Evolutionary conservation across 1,140 invertebrate species (phyloP).

Genomic region (Bilobella aurantiaca): DNA sequence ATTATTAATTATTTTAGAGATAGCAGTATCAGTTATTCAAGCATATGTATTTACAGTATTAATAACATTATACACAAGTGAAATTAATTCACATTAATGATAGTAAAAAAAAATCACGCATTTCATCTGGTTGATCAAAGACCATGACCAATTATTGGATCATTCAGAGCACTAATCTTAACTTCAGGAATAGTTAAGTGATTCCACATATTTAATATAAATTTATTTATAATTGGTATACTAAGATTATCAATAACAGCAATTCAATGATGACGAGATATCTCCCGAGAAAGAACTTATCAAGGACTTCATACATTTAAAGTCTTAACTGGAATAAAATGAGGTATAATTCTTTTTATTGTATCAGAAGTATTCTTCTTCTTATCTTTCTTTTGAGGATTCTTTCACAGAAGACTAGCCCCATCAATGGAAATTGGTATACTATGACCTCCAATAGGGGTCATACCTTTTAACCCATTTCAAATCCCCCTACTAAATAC

Average conservation of each 20-base stretch:
- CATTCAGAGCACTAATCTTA: conserved; percentile 41
- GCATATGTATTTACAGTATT: conserved; percentile 47
- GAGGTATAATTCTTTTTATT: conserved; percentile 55
- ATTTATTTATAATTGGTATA: conserved; percentile 42
- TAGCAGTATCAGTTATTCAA: conserved; percentile 47
- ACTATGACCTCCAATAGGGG: conserved; percentile 48
- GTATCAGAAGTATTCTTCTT: conserved; percentile 52
- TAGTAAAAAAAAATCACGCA: conserved; percentile 30
- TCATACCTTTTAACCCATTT: conserved; percentile 52
- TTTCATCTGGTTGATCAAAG: conserved; percentile 40
- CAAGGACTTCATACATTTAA: conserved; percentile 40
- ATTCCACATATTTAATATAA: conserved; percentile 43
- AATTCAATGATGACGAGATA: conserved; percentile 53
- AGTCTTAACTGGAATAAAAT: conserved; percentile 44
- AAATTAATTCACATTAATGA: conserved; percentile 37
- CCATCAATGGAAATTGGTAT: conserved; percentile 51
- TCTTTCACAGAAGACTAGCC: conserved; percentile 52
- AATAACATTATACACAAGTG: conserved; percentile 45
- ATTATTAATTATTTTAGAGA: conserved; percentile 45
- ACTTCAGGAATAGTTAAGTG: conserved; percentile 43
- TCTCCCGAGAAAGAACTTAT: conserved; percentile 41
- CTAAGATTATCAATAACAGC: conserved; percentile 43
- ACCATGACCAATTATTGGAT: conserved; percentile 45
- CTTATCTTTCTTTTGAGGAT: conserved; percentile 53
- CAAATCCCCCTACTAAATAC: conserved; percentile 44